Evolutionary conservation across 2,888 invertebrate genomes (phyloP).

Genomic region (Drosophila vallismaia): DNA sequence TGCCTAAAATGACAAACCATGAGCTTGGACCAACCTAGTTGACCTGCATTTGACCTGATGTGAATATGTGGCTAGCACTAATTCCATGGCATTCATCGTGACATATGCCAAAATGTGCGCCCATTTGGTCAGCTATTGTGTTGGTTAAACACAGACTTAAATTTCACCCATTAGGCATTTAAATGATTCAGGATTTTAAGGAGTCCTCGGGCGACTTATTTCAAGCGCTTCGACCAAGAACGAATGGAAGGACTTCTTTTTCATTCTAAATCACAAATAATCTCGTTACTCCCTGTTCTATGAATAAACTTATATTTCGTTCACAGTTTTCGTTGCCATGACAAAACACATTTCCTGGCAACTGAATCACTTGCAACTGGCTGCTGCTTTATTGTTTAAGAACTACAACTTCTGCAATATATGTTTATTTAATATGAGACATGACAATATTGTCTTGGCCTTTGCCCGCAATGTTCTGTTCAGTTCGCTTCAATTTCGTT

Average conservation of each 20-base stretch:
- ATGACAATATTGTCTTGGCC: constrained; percentile 45
- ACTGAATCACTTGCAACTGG: constrained; percentile 9
- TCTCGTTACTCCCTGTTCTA: constrained; percentile 5
- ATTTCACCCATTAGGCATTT: not conserved
- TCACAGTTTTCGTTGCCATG: constrained; percentile 28
- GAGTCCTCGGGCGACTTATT: too few species aligned
- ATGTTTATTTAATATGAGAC: constrained; percentile 57
- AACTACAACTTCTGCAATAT: constrained; percentile 9
- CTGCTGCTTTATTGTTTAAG: constrained; percentile 32
- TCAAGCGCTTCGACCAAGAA: not conserved
- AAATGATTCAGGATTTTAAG: not conserved
- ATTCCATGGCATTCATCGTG: constrained; percentile 27
- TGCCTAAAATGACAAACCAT: constrained; percentile 27
- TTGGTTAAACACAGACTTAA: not conserved
- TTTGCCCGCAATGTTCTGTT: constrained; percentile 24
- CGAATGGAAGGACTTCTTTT: not conserved
- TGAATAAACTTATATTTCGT: constrained; percentile 15
- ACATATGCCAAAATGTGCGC: constrained; percentile 28
- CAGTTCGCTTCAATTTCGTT: constrained; percentile 41
- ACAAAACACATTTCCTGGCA: constrained; percentile 15
- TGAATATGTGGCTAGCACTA: constrained; percentile 31
- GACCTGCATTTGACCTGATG: constrained; percentile 32
- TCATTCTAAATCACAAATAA: constrained; percentile 18
- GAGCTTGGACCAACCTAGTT: not conserved
- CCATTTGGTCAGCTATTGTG: constrained; percentile 8